A percentile compares a stretch with the other conserved stretches of the same genome.
These are phyloP conservation scores for Grantiella picta DNA, from an alignment of 2,113 vertebrate species.

Conservation along the genomic window DNA sequence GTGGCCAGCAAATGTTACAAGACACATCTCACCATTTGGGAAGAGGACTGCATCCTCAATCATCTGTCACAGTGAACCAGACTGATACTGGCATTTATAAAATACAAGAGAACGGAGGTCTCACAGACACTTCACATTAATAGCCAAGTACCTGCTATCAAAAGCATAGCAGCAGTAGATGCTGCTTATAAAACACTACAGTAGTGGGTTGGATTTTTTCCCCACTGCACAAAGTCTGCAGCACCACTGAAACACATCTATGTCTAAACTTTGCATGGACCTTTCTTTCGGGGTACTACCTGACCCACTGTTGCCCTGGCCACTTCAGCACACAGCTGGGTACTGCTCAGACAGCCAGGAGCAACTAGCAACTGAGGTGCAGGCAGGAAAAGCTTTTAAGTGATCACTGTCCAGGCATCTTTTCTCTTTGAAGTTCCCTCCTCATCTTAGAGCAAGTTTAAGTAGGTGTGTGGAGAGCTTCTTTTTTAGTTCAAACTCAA, in stretches of 20 bases:
- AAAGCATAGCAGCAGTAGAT: background rate
- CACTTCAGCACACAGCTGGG: background rate
- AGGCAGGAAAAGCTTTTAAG: background rate
- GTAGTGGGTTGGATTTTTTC: accelerated
- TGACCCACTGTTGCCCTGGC: background rate
- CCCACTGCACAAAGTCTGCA: background rate
- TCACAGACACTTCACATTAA: background rate
- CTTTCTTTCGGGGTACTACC: background rate
- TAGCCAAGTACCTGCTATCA: background rate
- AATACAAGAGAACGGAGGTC: background rate
- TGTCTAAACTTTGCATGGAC: accelerated
- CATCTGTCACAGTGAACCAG: background rate
- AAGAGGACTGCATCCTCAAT: background rate
- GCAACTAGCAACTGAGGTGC: background rate
- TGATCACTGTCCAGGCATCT: background rate
- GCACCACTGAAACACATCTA: background rate
- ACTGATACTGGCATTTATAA: background rate
- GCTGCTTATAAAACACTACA: background rate
- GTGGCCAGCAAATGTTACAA: background rate
- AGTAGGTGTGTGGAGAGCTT: background rate
- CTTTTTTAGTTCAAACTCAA: background rate
- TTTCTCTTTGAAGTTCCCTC: background rate
- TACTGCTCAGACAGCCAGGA: background rate
- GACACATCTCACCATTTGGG: background rate
- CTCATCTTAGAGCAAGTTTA: background rate